A percentile compares a stretch with the other conserved stretches of the same genome.
Evolutionary conservation across 2,113 vertebrate genomes (phyloP).

Genomic region (Xenopus laevis): DNA sequence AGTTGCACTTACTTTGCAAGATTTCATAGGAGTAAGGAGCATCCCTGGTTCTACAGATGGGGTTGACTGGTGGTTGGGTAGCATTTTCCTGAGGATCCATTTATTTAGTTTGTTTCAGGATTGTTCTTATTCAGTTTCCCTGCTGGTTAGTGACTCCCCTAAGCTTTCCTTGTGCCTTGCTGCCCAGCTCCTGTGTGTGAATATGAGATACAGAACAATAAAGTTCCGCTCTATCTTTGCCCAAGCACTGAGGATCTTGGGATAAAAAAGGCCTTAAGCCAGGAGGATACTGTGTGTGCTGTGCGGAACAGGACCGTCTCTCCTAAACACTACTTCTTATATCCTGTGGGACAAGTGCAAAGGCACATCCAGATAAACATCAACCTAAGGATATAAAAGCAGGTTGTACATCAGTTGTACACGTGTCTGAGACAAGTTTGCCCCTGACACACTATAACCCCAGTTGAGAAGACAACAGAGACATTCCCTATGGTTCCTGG

Average conservation of each 20-base stretch:
- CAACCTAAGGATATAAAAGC: constrained; percentile 38
- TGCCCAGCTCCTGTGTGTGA: background rate
- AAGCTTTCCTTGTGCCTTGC: background rate
- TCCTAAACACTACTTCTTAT: constrained; percentile 13
- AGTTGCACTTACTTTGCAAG: constrained; percentile 32
- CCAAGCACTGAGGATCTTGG: background rate
- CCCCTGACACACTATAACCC: too few relatives aligned
- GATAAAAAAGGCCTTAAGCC: background rate
- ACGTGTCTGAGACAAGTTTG: too few relatives aligned
- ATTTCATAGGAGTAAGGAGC: constrained; percentile 28
- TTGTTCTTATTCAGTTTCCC: background rate
- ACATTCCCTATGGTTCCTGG: too few relatives aligned
- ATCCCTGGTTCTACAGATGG: constrained; percentile 22
- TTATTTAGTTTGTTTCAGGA: background rate
- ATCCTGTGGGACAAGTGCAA: background rate
- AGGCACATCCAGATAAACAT: constrained; percentile 40
- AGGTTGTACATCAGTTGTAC: constrained; percentile 31
- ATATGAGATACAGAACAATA: constrained; percentile 6
- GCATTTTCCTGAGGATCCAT: background rate
- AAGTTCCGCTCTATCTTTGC: background rate
- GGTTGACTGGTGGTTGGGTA: background rate
- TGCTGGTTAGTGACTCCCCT: background rate
- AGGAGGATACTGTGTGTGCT: background rate
- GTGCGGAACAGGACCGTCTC: background rate
- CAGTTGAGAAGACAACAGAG: too few relatives aligned